A percentile compares a stretch with the other conserved stretches of the same genome.
Evolutionary conservation across 2,797 vertebrate genomes (phyloP).

Genomic region (Syngnathus acus): DNA sequence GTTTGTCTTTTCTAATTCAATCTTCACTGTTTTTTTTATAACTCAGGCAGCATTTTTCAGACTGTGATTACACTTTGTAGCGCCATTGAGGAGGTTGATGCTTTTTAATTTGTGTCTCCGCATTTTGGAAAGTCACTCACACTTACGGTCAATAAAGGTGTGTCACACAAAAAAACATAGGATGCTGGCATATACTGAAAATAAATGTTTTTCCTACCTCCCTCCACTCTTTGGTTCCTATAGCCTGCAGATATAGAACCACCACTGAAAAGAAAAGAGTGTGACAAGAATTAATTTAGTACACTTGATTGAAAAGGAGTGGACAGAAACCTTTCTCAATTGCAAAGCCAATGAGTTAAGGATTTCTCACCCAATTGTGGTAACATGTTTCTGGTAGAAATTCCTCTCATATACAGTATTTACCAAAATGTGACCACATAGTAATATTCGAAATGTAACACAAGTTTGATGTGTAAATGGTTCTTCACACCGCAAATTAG

Average conservation of each 20-base stretch:
- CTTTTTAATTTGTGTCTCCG: neutral
- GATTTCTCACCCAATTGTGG: neutral
- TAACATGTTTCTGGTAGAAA: neutral
- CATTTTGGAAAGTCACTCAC: neutral
- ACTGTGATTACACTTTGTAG: neutral
- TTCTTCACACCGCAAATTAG: neutral
- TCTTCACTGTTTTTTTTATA: neutral
- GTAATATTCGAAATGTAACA: neutral
- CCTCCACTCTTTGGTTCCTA: slow-evolving; percentile 92
- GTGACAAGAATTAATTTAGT: neutral
- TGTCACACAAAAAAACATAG: neutral
- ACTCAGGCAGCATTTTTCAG: neutral
- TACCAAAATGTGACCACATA: neutral
- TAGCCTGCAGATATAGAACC: slow-evolving; percentile 83
- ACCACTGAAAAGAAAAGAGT: slow-evolving; percentile 69
- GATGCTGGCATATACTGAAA: neutral
- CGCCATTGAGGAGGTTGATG: neutral
- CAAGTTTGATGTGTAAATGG: neutral
- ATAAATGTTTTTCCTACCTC: slow-evolving; percentile 77
- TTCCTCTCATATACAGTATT: neutral
- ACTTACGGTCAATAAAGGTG: neutral
- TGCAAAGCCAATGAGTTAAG: neutral
- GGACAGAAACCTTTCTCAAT: neutral
- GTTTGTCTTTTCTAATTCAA: neutral
- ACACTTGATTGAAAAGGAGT: neutral